Evolutionary conservation across 2,113 vertebrate species (phyloP), one percentile per base, ranked within the genome.

Genomic region (Monopterus albus): DNA sequence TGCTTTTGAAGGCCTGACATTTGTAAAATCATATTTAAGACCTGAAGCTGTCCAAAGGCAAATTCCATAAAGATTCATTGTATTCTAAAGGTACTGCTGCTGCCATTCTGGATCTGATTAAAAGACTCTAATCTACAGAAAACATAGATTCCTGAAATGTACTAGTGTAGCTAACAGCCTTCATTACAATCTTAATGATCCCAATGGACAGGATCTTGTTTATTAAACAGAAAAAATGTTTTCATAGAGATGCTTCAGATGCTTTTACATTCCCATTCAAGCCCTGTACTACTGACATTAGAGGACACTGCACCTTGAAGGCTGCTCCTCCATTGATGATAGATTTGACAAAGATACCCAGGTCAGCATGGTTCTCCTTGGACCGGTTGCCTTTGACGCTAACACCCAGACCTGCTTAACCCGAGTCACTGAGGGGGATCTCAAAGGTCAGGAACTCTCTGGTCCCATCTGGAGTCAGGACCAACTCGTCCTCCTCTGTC

Each of bases 311-410:
- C 77, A 95, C 98, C 94, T 99, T 99, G 72, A 94, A 99, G 1
- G 98, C 98, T 2, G 98, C 98, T 72, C 98, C 98, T 58, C 98
- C 98, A 0, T 98, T 98, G 78, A 99, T 99, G 73, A 99, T 99
- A 78, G 98, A 99, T 89, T 99, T 99, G 79, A 99, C 97, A 38
- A 99, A 99, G 91, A 99, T 99, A 47, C 98, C 98, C 82, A 99
- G 84, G 90, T 99, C 98, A 0, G 96, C 95, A 0, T 99, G 97
- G 91, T 97, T 97, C 90, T 99, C 98, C 87, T 98, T 99, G 56
- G 98, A 98, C 51, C 98, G 93, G 87, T 98, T 99, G 13, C 98
- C 98, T 89, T 99, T 99, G 83, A 99, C 98, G 11, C 98, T 99
- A 88, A 99, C 97, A 0, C 98, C 98, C 60, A 99, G 91, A 5